phyloP scores from a whole-genome alignment of 53 echinoderm and acorn worm species.

The Henricia sp. region DNA sequence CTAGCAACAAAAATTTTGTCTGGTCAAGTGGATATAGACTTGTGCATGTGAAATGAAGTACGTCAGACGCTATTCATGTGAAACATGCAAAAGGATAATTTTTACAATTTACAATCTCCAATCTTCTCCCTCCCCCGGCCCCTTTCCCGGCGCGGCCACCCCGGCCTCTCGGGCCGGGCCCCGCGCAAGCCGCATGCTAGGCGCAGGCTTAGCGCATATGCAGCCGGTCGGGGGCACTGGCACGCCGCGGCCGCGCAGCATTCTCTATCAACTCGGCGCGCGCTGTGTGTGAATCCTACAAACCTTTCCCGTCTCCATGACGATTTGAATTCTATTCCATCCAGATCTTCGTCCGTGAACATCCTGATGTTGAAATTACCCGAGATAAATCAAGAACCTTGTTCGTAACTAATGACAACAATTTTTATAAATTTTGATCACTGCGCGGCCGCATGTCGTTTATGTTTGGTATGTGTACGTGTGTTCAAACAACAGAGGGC shows the following conservation, averaged over 20 bases:
- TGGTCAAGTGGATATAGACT: too few species aligned
- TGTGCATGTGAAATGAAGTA: too few species aligned
- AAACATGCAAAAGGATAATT: too few species aligned
- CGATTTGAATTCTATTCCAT: conserved; percentile 84
- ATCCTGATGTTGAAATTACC: conserved; percentile 58
- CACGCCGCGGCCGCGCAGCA: neutral
- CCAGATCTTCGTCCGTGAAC: conserved; percentile 83
- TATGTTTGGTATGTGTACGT: neutral
- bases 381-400: neutral
- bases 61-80: too few species aligned
- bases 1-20: too few species aligned
- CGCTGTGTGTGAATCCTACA: neutral
- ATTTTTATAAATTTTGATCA: conserved; percentile 2
- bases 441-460: conserved; percentile 7
- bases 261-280: neutral
- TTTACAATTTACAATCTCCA: too few species aligned
- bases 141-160: neutral
- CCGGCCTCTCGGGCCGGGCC: too few species aligned
- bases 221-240: neutral
- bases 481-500: neutral
- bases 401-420: conserved; percentile 27
- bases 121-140: neutral
- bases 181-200: too few species aligned
- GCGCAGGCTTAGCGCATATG: neutral
- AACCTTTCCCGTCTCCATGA: conserved; percentile 88